Conservation (phyloP, 2,888 invertebrate genomes). For the Drymonia ruficornis region DNA sequence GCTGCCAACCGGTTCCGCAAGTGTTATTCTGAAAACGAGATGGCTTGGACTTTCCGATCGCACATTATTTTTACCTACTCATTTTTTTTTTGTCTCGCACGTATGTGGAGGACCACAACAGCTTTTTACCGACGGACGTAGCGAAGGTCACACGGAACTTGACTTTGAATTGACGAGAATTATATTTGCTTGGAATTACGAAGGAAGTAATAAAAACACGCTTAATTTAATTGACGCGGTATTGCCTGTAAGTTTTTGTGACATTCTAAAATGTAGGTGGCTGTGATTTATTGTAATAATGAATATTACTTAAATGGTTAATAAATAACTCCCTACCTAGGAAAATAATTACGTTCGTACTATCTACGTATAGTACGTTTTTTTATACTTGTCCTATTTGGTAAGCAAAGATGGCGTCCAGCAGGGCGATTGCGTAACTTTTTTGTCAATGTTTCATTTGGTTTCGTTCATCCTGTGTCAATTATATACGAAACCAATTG, state of each 20-base stretch:
- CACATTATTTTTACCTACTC: slow-evolving; percentile 52
- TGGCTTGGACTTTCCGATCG: slow-evolving; percentile 80
- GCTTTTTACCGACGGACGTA: slow-evolving; percentile 68
- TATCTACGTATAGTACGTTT: too few relatives aligned
- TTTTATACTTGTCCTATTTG: too few relatives aligned
- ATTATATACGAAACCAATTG: too few relatives aligned
- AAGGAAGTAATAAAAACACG: slow-evolving; percentile 67
- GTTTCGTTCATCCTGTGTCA: too few relatives aligned
- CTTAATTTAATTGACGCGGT: slow-evolving; percentile 50
- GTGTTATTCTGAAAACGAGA: slow-evolving; percentile 82
- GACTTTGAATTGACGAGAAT: slow-evolving; percentile 57
- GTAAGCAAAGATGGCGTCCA: too few relatives aligned
- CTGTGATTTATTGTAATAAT: too few relatives aligned
- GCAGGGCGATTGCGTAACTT: too few relatives aligned
- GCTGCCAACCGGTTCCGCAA: slow-evolving; percentile 76
- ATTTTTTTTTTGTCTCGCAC: slow-evolving; percentile 39
- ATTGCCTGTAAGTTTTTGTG: slow-evolving; percentile 10
- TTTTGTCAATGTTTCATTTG: too few relatives aligned
- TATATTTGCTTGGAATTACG: slow-evolving; percentile 57
- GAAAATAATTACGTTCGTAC: too few relatives aligned
- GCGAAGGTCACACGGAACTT: slow-evolving; percentile 75
- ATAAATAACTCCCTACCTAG: too few relatives aligned
- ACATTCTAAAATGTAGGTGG: background rate
- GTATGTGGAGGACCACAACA: slow-evolving; percentile 57
- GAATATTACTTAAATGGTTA: too few relatives aligned